Conservation (phyloP, 2,888 invertebrate species). For the Merodon equestris region DNA sequence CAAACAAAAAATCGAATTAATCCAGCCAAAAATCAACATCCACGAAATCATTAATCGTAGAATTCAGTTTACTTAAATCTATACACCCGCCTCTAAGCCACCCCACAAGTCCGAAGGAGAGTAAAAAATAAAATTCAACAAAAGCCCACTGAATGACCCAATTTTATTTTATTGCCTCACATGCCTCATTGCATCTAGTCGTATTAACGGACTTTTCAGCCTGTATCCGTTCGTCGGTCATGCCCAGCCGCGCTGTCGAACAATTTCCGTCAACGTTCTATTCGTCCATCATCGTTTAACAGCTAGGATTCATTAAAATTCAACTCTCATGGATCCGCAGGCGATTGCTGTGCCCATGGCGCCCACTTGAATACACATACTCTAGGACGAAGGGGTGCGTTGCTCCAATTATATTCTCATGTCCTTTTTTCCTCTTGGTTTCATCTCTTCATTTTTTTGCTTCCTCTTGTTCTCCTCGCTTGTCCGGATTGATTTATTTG, state of each 20-base stretch:
- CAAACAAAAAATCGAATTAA: no score
- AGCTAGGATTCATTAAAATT: constrained; percentile 13
- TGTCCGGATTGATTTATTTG: no score
- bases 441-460: not conserved
- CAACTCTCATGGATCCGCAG: constrained; percentile 1
- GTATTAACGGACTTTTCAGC: not conserved
- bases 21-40: constrained; percentile 11
- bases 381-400: not conserved
- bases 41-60: not conserved
- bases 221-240: not conserved
- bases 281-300: no score
- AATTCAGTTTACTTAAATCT: no score
- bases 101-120: no score
- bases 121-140: no score
- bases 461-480: not conserved
- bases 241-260: no score
- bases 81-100: no score
- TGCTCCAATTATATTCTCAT: constrained; percentile 23
- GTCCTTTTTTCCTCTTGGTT: constrained; percentile 14
- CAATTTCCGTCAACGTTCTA: no score
- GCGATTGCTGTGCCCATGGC: not conserved
- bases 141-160: constrained; percentile 25
- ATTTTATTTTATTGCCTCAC: constrained; percentile 29
- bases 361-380: not conserved
- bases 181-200: constrained; percentile 31